Percentiles rank a stretch among this genome's conserved stretches.
phyloP scores from a whole-genome alignment of 2,113 vertebrate genomes.

The Cheilinus undulatus region DNA sequence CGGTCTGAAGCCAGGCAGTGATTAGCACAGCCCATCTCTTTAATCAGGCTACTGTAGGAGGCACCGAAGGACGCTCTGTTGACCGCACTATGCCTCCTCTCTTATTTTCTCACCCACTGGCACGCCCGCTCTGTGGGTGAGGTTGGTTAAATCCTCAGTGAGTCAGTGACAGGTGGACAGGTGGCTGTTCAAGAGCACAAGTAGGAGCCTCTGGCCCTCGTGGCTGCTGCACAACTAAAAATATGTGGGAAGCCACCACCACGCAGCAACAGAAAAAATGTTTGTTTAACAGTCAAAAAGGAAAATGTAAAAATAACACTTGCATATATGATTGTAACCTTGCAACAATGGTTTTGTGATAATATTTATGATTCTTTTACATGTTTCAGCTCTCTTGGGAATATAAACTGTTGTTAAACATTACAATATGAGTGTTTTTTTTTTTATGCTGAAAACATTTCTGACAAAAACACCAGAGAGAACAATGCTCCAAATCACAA shows the following conservation, averaged over 20 bases:
- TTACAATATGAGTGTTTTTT: constrained; percentile 5
- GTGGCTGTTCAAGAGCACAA: constrained; percentile 36
- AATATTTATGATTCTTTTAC: background rate
- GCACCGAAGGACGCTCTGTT: constrained; percentile 60
- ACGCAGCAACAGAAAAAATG: background rate
- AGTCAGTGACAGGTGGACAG: constrained; percentile 71
- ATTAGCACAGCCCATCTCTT: constrained; percentile 77
- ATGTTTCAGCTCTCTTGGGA: background rate
- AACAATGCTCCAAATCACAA: background rate
- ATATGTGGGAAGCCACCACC: constrained; percentile 10
- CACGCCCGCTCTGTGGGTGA: constrained; percentile 64
- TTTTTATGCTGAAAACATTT: background rate
- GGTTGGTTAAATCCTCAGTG: constrained; percentile 42
- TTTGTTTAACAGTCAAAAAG: background rate
- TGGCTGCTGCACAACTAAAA: constrained; percentile 14
- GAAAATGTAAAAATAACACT: constrained; percentile 9
- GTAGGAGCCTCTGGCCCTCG: background rate
- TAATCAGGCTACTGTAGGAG: constrained; percentile 80
- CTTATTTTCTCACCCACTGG: constrained; percentile 80
- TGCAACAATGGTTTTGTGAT: background rate
- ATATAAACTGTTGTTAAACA: background rate
- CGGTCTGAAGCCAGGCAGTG: constrained; percentile 68
- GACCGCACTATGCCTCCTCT: constrained; percentile 73
- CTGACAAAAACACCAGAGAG: constrained; percentile 3
- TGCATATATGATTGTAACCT: background rate